phyloP scores from a whole-genome alignment of 1,140 invertebrate genomes.

The Hycleus cichorii region DNA sequence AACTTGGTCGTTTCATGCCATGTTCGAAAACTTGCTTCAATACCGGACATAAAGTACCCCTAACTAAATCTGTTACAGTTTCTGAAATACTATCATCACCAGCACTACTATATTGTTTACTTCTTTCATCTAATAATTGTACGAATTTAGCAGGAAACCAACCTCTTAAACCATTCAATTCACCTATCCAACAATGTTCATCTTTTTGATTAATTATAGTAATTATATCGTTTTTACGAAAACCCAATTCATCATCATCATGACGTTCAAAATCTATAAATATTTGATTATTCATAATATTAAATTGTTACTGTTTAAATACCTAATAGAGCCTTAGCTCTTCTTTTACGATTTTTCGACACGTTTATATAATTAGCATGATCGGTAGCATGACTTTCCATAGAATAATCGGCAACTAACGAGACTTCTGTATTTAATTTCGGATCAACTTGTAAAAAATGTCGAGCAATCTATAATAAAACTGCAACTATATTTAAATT shows the following conservation, averaged over 20 bases:
- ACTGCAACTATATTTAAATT: conserved; percentile 7
- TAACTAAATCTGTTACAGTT: conserved; percentile 90
- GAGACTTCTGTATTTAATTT: conserved; percentile 63
- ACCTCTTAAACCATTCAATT: conserved; percentile 92
- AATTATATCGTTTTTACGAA: conserved; percentile 97
- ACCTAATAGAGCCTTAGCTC: conserved; percentile 90
- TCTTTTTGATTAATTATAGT: conserved; percentile 96
- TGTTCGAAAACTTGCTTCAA: conserved; percentile 93
- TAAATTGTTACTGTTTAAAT: too few species aligned
- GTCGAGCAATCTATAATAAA: conserved; percentile 64
- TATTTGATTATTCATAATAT: conserved; percentile 16
- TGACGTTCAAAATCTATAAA: conserved; percentile 89
- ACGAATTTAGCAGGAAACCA: conserved; percentile 99
- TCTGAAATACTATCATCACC: conserved; percentile 97
- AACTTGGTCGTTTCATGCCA: conserved; percentile 86
- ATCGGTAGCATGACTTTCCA: conserved; percentile 91
- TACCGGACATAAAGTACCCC: conserved; percentile 88
- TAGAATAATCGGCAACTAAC: conserved; percentile 86
- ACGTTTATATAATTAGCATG: conserved; percentile 91
- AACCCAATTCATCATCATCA: conserved; percentile 97
- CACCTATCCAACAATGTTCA: conserved; percentile 99
- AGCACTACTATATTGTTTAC: conserved; percentile 90
- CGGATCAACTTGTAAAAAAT: conserved; percentile 78
- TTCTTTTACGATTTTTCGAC: conserved; percentile 73
- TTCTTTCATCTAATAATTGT: conserved; percentile 92